phyloP scores from a whole-genome alignment of 1,140 invertebrate genomes.

The Drosophila sturtevanti region DNA sequence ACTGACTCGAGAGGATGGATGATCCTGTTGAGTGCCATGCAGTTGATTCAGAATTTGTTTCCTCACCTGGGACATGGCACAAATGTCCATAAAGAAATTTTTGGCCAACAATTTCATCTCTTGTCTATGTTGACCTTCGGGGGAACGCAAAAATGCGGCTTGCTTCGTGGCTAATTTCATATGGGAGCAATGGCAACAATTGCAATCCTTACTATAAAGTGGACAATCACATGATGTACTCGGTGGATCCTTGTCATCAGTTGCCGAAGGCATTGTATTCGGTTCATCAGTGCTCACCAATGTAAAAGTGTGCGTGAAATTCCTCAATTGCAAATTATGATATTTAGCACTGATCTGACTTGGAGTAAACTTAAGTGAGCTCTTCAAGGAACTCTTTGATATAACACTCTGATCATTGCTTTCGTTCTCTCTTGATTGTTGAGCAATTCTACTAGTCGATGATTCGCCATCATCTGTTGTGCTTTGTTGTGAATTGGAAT shows the following conservation, averaged over 20 bases:
- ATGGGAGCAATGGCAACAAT: constrained; percentile 57
- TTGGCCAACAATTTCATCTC: constrained; percentile 55
- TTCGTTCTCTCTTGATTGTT: neutral
- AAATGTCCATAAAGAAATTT: constrained; percentile 61
- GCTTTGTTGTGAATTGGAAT: too few relatives aligned
- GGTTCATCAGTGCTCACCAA: constrained; percentile 34
- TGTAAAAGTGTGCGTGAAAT: constrained; percentile 10
- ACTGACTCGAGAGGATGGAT: constrained; percentile 18
- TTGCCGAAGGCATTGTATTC: neutral
- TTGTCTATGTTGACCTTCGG: constrained; percentile 44
- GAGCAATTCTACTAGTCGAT: neutral
- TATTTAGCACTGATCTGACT: too few relatives aligned
- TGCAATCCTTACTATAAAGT: constrained; percentile 38
- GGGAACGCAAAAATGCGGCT: constrained; percentile 32
- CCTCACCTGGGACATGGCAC: constrained; percentile 37
- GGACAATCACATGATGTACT: constrained; percentile 26
- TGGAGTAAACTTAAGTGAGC: neutral
- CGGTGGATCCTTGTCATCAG: neutral
- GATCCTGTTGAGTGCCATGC: constrained; percentile 16
- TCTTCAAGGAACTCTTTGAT: neutral
- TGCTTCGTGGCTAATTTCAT: constrained; percentile 34
- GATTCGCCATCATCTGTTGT: neutral
- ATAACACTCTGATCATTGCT: too few relatives aligned
- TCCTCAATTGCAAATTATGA: neutral
- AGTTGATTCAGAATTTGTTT: constrained; percentile 19